These are phyloP conservation scores for Tinea pellionella DNA, from an alignment of 2,888 invertebrate genomes.

Conservation along the genomic window DNA sequence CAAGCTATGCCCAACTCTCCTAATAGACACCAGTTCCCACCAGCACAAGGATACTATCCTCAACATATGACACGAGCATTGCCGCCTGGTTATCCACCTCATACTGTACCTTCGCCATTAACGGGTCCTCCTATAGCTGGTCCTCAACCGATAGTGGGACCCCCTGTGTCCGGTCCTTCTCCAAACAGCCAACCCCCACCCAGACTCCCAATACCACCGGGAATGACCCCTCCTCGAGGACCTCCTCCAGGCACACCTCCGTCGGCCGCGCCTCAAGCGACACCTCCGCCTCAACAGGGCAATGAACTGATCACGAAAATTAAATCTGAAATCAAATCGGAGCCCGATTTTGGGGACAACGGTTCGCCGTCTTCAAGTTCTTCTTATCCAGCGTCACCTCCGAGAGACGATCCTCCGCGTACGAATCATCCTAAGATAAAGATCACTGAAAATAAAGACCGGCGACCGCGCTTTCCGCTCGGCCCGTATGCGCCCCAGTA, in stretches of 20 bases:
- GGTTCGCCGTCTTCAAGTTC: conserved; percentile 36
- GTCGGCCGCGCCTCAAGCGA: conserved; percentile 14
- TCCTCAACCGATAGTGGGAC: conserved; percentile 18
- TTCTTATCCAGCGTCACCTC: conserved; percentile 30
- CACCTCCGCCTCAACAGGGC: conserved; percentile 17
- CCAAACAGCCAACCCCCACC: conserved; percentile 16
- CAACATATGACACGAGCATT: conserved; percentile 28
- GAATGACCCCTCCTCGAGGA: conserved; percentile 20
- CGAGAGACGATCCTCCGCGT: conserved; percentile 32
- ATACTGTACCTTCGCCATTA: conserved; percentile 19
- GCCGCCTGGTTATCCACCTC: conserved; percentile 28
- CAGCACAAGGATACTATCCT: conserved; percentile 11
- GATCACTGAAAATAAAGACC: conserved; percentile 55
- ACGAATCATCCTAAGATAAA: conserved; percentile 55
- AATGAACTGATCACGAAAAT: conserved; percentile 29
- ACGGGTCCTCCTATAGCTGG: conserved; percentile 16
- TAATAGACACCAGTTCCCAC: neutral
- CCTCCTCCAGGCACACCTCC: conserved; percentile 14
- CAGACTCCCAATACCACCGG: conserved; percentile 18
- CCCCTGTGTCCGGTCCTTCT: conserved; percentile 14
- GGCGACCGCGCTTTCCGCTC: conserved; percentile 49
- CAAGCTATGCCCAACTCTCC: neutral
- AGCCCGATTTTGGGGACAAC: conserved; percentile 40
- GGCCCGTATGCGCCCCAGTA: conserved; percentile 64
- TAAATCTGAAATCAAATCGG: conserved; percentile 59